Evolutionary conservation across 1,140 invertebrate species (phyloP).

Genomic region (Leptinotarsa undecemlineata): DNA sequence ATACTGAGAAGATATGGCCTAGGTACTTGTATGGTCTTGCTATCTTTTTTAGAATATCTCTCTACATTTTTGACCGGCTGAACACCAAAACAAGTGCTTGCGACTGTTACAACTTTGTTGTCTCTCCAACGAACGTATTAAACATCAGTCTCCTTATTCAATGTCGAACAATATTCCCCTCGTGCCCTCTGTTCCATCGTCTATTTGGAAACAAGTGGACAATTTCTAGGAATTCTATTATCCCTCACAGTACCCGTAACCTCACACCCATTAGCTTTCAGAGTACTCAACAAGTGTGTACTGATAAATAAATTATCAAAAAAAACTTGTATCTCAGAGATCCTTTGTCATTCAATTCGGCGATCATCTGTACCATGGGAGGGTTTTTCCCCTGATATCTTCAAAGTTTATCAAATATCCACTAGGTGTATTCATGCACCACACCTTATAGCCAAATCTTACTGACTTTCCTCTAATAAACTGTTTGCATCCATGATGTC

Average conservation of each 20-base stretch:
- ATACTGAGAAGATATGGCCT: slow-evolving; percentile 19
- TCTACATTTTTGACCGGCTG: slow-evolving; percentile 33
- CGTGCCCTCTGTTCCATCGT: slow-evolving; percentile 28
- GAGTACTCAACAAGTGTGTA: slow-evolving; percentile 26
- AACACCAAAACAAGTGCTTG: slow-evolving; percentile 34
- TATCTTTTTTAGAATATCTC: slow-evolving; percentile 34
- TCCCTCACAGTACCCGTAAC: slow-evolving; percentile 37
- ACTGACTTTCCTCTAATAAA: slow-evolving; percentile 40
- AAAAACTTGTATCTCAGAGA: slow-evolving; percentile 35
- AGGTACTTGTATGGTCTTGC: slow-evolving; percentile 22
- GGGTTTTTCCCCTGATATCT: slow-evolving; percentile 44
- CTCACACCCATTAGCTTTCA: slow-evolving; percentile 22
- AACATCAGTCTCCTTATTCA: slow-evolving; percentile 21
- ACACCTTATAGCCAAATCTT: slow-evolving; percentile 36
- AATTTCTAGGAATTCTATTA: slow-evolving; percentile 35
- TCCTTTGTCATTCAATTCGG: slow-evolving; percentile 26
- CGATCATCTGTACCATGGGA: slow-evolving; percentile 37
- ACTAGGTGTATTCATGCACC: slow-evolving; percentile 22
- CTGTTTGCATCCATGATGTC: slow-evolving; percentile 41
- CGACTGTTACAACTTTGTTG: slow-evolving; percentile 40
- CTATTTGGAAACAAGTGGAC: slow-evolving; percentile 32
- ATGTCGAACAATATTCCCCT: slow-evolving; percentile 22
- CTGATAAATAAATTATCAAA: slow-evolving; percentile 42
- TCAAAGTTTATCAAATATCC: slow-evolving; percentile 30
- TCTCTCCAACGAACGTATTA: slow-evolving; percentile 31